These are phyloP conservation scores for Thysanoteuthis rhombus DNA, from an alignment of 2,888 invertebrate genomes.

Conservation along the genomic window DNA sequence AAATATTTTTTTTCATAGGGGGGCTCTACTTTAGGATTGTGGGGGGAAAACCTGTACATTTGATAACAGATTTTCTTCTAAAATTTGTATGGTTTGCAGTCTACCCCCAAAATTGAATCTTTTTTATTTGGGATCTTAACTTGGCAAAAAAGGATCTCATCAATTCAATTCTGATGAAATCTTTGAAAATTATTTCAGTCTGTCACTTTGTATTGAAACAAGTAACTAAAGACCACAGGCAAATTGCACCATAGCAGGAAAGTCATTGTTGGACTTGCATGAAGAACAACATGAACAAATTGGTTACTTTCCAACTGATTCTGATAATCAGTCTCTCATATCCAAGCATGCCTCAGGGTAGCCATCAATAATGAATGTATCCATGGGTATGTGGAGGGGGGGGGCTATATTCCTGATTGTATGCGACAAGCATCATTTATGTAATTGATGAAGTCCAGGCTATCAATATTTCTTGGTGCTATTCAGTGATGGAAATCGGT, in stretches of 20 bases:
- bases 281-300: background rate
- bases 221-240: background rate
- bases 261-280: background rate
- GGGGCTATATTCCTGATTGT: background rate
- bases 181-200: too few species aligned
- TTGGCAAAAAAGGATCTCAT: too few species aligned
- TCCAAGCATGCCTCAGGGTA: background rate
- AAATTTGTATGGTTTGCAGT: too few species aligned
- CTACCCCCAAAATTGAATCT: too few species aligned
- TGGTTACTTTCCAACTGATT: background rate
- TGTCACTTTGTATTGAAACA: background rate
- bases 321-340: background rate
- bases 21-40: too few species aligned
- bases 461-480: background rate
- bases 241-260: background rate
- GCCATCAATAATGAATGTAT: background rate
- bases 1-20: too few species aligned
- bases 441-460: background rate
- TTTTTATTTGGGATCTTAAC: too few species aligned
- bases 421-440: background rate
- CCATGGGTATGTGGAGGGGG: too few species aligned
- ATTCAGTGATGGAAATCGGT: too few species aligned
- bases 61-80: too few species aligned
- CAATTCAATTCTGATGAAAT: too few species aligned
- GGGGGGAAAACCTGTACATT: too few species aligned